Conservation (phyloP, 1,140 invertebrate species). For the Philaenus spumarius region DNA sequence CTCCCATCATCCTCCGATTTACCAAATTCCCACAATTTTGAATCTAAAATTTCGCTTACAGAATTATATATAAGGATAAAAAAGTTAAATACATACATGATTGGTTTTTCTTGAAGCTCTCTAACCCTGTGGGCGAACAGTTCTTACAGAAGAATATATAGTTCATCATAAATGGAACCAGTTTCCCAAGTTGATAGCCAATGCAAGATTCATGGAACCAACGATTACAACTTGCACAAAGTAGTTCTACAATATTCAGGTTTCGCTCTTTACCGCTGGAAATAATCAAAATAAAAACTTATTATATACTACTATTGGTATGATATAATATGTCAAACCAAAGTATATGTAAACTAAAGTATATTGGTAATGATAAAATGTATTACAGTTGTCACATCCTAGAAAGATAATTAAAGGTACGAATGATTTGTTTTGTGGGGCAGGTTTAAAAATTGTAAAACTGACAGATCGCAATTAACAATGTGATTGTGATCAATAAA, state of each 20-base stretch:
- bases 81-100: constrained; percentile 85
- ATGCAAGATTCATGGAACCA: constrained; percentile 95
- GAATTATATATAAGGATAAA: too few relatives aligned
- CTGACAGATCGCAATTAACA: too few relatives aligned
- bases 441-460: too few relatives aligned
- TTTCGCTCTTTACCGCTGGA: constrained; percentile 81
- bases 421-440: too few relatives aligned
- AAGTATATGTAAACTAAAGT: neutral
- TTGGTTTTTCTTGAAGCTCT: constrained; percentile 85
- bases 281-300: constrained; percentile 9
- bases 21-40: too few relatives aligned
- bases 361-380: neutral
- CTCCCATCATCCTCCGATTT: too few relatives aligned
- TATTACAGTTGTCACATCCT: neutral
- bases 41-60: too few relatives aligned
- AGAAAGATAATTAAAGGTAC: too few relatives aligned
- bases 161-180: constrained; percentile 93
- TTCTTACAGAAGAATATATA: constrained; percentile 96
- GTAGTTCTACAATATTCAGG: constrained; percentile 79
- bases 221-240: constrained; percentile 80
- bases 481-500: too few relatives aligned
- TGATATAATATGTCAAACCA: neutral
- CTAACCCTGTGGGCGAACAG: constrained; percentile 83
- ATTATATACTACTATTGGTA: neutral
- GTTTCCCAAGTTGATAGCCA: constrained; percentile 79